A percentile compares a stretch with the other conserved stretches of the same genome.
phyloP scores from a whole-genome alignment of 64 coral and sea anemone genomes.

The Hydrozoanthus tunicans region DNA sequence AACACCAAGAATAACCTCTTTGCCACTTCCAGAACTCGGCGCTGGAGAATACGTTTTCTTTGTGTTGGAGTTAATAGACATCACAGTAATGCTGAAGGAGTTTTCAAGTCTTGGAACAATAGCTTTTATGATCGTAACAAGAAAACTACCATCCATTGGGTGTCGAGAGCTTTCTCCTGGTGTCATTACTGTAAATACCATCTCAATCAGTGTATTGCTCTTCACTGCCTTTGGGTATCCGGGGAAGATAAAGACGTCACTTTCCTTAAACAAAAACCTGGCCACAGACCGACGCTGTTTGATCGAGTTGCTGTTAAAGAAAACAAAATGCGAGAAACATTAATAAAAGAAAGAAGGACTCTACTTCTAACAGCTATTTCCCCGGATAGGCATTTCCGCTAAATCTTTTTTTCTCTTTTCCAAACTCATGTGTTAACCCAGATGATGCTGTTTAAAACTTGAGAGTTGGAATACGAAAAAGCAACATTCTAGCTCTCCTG shows the following conservation, averaged over 20 bases:
- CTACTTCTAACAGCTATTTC: not conserved
- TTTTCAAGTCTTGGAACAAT: not conserved
- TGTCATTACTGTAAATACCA: constrained; percentile 7
- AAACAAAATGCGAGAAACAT: not conserved
- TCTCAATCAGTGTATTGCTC: not conserved
- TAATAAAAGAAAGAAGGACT: not conserved
- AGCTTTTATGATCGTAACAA: constrained; percentile 4
- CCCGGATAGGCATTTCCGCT: no score
- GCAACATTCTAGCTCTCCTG: no score
- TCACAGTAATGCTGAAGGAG: not conserved
- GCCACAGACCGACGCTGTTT: not conserved
- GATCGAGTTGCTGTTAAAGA: not conserved
- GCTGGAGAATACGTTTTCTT: not conserved
- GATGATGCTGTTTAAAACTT: no score
- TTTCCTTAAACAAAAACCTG: not conserved
- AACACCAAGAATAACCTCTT: constrained; percentile 40
- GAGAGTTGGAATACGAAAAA: no score
- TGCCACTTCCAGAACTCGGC: not conserved
- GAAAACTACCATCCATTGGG: not conserved
- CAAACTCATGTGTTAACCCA: no score
- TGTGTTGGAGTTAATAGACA: not conserved
- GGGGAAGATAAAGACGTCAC: constrained; percentile 10
- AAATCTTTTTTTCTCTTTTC: no score
- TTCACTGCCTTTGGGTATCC: constrained; percentile 13
- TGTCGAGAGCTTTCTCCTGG: constrained; percentile 1